Evolutionary conservation across 2,797 vertebrate species (phyloP), one percentile per base, ranked within the genome.

Genomic region (Premnoplex brunnescens): DNA sequence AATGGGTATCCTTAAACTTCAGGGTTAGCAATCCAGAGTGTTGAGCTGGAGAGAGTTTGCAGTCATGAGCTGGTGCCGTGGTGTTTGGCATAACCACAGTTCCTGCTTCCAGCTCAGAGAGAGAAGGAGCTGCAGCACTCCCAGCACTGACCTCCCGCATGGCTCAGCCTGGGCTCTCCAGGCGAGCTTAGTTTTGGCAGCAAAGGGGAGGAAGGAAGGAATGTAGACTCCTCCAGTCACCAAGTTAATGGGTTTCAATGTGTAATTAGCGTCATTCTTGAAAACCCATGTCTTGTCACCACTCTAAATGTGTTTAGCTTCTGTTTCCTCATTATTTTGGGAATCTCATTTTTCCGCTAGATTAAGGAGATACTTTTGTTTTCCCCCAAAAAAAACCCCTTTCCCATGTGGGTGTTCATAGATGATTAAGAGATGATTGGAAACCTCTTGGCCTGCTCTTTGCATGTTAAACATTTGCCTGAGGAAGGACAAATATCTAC

Each of bases 261-360:
- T 2, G 24, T 94, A 97, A 96, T 97, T 96, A 96, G 87, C 68
- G 71, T 85, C 76, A 71, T 89, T 96, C 80, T 95, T 85, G 74
- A 91, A 96, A 92, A 89, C 72, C 56, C 90, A 51, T 20, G 9
- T 60, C 94, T 93, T 95, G 93, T 94, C 94, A 85, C 85, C 94
- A 74, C 80, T 87, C 60, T 89, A 18, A 95, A 95, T 95, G 85
- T 52, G 68, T 95, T 92, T 84, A 76, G 68, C 95, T 95, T 94
- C 89, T 96, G 94, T 93, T 96, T 96, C 91, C 77, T 95, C 52
- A 1, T 86, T 95, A 76, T 95, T 92, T 85, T 82, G 63, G 84
- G 63, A 88, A 88, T 84, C 73, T 82, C 4, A 3, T 83, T 91
- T 93, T 94, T 78, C 76, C 3, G 0, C 73, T 74, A 92, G 85